A percentile compares a stretch with the other conserved stretches of the same genome.
These are phyloP conservation scores for Ophiothrix spiculata DNA, from an alignment of 35 echinoderm and acorn worm genomes.

Conservation along the genomic window DNA sequence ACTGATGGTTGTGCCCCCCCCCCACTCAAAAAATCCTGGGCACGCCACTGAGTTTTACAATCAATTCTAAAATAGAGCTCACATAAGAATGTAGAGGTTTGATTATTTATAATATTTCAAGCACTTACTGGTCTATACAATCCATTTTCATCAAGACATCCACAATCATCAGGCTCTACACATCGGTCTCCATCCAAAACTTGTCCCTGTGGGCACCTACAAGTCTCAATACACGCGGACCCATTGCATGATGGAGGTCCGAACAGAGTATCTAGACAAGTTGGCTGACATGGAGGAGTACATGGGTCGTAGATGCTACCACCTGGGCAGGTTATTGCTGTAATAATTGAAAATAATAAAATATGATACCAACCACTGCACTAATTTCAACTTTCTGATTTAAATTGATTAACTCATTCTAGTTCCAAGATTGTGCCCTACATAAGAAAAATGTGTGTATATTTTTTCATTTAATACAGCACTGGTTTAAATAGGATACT, in stretches of 20 bases:
- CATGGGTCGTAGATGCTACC: conserved; percentile 49
- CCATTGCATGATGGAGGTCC: not conserved
- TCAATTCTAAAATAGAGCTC: too few relatives aligned
- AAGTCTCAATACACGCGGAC: conserved; percentile 68
- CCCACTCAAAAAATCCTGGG: not conserved
- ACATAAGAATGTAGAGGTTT: too few relatives aligned
- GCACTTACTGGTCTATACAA: not conserved
- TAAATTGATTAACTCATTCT: too few relatives aligned
- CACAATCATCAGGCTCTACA: conserved; percentile 57
- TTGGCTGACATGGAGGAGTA: conserved; percentile 66
- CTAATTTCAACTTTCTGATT: too few relatives aligned
- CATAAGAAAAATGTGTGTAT: too few relatives aligned
- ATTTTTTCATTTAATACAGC: too few relatives aligned
- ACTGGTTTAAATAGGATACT: too few relatives aligned
- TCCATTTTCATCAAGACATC: conserved; percentile 40
- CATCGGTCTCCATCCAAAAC: conserved; percentile 64
- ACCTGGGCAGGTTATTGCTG: conserved; percentile 51
- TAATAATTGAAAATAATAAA: too few relatives aligned
- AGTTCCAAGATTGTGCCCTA: too few relatives aligned
- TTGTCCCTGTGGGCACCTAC: conserved; percentile 64
- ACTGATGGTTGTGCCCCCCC: not conserved
- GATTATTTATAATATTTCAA: too few relatives aligned
- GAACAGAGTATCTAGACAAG: conserved; percentile 34
- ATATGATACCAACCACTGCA: too few relatives aligned
- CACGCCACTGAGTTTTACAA: not conserved